These are phyloP conservation scores for Chelon auratus DNA, from an alignment of 2,797 vertebrate species.

Conservation along the genomic window DNA sequence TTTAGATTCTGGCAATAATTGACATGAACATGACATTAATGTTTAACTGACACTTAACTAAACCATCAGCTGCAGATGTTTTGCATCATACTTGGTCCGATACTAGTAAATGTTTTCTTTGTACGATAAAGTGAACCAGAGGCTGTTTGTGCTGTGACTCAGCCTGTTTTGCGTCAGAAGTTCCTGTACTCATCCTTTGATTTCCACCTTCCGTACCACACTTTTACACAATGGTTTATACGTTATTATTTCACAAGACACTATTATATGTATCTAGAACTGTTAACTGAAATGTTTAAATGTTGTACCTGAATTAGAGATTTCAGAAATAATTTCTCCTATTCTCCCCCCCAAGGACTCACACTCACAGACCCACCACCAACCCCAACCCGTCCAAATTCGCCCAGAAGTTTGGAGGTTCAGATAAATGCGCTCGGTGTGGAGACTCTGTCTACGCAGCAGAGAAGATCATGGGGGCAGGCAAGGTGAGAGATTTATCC, in stretches of 20 bases:
- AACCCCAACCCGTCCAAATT: slow-evolving; percentile 94
- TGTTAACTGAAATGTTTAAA: background rate
- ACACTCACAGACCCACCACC: slow-evolving; percentile 89
- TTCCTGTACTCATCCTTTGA: background rate
- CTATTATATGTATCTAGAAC: background rate
- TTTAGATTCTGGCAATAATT: background rate
- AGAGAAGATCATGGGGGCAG: slow-evolving; percentile 94
- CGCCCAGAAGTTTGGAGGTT: slow-evolving; percentile 93
- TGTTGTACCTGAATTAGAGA: background rate
- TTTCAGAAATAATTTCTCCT: background rate
- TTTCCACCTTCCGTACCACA: background rate
- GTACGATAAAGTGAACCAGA: background rate
- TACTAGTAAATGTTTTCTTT: slow-evolving; percentile 4
- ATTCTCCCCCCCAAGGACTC: slow-evolving; percentile 71
- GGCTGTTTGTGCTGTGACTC: background rate
- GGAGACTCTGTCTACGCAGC: slow-evolving; percentile 94
- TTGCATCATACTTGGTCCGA: background rate
- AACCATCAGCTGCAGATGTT: background rate
- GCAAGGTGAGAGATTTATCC: slow-evolving; percentile 86
- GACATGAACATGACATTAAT: background rate
- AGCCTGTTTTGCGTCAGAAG: background rate
- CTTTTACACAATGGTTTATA: too few relatives aligned
- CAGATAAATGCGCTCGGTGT: slow-evolving; percentile 93
- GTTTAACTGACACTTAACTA: background rate
- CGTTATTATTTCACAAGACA: too few relatives aligned